These are phyloP conservation scores for Bilobella aurantiaca DNA, from an alignment of 1,140 invertebrate species.

Conservation along the genomic window DNA sequence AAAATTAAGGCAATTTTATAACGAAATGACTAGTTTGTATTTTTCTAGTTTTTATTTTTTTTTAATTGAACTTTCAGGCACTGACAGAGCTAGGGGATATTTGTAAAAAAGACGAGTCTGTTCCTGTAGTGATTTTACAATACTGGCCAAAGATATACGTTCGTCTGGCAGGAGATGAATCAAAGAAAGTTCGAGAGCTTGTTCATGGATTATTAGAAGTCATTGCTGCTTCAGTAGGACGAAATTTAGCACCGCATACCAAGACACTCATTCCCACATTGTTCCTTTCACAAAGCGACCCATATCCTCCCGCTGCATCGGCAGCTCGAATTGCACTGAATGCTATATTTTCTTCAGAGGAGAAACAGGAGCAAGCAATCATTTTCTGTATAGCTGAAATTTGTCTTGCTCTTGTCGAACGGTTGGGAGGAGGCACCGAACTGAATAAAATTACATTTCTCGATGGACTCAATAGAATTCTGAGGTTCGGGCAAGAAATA, in stretches of 20 bases:
- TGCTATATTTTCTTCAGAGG: slow-evolving; percentile 26
- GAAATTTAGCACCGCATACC: slow-evolving; percentile 63
- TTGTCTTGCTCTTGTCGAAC: background rate
- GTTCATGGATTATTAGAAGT: slow-evolving; percentile 56
- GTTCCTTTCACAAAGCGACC: slow-evolving; percentile 69
- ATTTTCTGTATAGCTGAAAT: slow-evolving; percentile 26
- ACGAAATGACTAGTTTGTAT: too few relatives aligned
- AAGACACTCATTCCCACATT: slow-evolving; percentile 63
- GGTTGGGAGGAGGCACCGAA: background rate
- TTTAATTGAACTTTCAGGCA: too few relatives aligned
- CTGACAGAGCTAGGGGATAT: slow-evolving; percentile 17
- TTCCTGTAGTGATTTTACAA: slow-evolving; percentile 47
- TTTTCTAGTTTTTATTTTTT: too few relatives aligned
- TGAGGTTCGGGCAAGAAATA: slow-evolving; percentile 1
- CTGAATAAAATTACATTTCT: background rate
- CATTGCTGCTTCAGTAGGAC: slow-evolving; percentile 55
- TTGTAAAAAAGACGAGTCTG: background rate
- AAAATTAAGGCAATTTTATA: too few relatives aligned
- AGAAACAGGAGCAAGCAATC: slow-evolving; percentile 23
- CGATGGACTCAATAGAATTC: background rate
- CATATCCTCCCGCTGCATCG: slow-evolving; percentile 63
- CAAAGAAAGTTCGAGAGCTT: slow-evolving; percentile 66
- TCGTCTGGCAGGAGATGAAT: slow-evolving; percentile 59
- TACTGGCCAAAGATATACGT: slow-evolving; percentile 69
- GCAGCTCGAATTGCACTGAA: slow-evolving; percentile 59